These are phyloP conservation scores for Drosophila koepferae DNA, from an alignment of 2,888 invertebrate species.

Conservation along the genomic window DNA sequence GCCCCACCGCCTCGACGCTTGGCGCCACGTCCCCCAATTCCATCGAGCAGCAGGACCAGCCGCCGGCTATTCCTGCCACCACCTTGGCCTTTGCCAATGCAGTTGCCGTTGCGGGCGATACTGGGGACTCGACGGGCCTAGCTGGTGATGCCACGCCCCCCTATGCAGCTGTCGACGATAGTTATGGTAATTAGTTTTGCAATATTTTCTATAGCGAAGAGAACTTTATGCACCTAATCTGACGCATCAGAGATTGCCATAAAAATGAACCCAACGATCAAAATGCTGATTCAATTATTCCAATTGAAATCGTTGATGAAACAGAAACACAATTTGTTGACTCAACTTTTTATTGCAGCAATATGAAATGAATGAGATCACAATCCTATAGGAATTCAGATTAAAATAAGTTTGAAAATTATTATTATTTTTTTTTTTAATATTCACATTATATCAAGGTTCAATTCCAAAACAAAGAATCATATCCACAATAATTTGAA, in stretches of 20 bases:
- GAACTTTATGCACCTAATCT: neutral
- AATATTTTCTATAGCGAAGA: neutral
- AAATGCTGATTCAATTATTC: neutral
- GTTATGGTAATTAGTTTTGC: conserved; percentile 77
- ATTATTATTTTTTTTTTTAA: neutral
- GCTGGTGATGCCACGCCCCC: conserved; percentile 79
- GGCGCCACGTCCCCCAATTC: conserved; percentile 73
- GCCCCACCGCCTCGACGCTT: conserved; percentile 22
- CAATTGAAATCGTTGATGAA: neutral
- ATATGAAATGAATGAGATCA: neutral
- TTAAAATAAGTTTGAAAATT: neutral
- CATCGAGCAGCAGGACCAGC: conserved; percentile 82
- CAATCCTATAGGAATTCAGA: neutral
- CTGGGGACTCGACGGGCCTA: conserved; percentile 38
- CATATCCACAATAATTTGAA: neutral
- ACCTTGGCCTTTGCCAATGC: conserved; percentile 79
- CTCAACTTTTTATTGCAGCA: neutral
- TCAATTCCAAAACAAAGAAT: neutral
- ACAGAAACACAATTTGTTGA: neutral
- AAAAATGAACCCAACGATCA: neutral
- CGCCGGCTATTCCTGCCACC: conserved; percentile 77
- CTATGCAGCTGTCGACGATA: conserved; percentile 81
- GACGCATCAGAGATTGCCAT: neutral
- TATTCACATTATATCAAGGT: neutral
- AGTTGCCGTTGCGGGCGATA: conserved; percentile 65